A percentile compares a stretch with the other conserved stretches of the same genome.
Conservation (phyloP, 2,888 invertebrate species). For the Andrena chrysosceles region DNA sequence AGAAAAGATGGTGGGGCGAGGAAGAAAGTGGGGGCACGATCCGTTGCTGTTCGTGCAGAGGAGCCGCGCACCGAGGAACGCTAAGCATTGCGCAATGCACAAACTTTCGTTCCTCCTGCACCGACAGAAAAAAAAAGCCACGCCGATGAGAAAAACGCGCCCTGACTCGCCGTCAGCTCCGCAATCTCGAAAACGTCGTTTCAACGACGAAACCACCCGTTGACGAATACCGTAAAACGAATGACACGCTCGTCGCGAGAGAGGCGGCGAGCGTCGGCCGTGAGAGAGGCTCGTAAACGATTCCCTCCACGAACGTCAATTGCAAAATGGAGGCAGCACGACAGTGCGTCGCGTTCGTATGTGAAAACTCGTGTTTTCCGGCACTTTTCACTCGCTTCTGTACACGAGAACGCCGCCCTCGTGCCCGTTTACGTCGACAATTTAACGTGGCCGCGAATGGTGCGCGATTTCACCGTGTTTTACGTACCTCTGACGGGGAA, state of each 20-base stretch:
- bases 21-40: slow-evolving; percentile 62
- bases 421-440: not conserved
- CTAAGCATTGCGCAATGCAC: slow-evolving; percentile 82
- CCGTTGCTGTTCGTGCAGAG: slow-evolving; percentile 72
- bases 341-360: slow-evolving; percentile 49
- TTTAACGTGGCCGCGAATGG: slow-evolving; percentile 12
- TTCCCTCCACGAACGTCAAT: slow-evolving; percentile 72
- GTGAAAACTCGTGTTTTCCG: slow-evolving; percentile 40
- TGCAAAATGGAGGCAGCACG: slow-evolving; percentile 76
- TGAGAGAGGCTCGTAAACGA: slow-evolving; percentile 39
- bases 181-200: not conserved
- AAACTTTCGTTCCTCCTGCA: slow-evolving; percentile 78
- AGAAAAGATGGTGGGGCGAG: slow-evolving; percentile 31
- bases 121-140: slow-evolving; percentile 46
- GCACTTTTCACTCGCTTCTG: slow-evolving; percentile 19
- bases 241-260: slow-evolving; percentile 19
- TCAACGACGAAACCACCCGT: not conserved
- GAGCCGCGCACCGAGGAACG: slow-evolving; percentile 73
- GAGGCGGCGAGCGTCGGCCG: slow-evolving; percentile 29
- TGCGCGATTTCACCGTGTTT: slow-evolving; percentile 13
- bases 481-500: slow-evolving; percentile 63
- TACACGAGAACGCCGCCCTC: not conserved
- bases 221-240: not conserved
- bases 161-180: not conserved
- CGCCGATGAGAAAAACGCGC: slow-evolving; percentile 41